Evolutionary conservation across 2,113 vertebrate genomes (phyloP).

Genomic region (Nestor notabilis): DNA sequence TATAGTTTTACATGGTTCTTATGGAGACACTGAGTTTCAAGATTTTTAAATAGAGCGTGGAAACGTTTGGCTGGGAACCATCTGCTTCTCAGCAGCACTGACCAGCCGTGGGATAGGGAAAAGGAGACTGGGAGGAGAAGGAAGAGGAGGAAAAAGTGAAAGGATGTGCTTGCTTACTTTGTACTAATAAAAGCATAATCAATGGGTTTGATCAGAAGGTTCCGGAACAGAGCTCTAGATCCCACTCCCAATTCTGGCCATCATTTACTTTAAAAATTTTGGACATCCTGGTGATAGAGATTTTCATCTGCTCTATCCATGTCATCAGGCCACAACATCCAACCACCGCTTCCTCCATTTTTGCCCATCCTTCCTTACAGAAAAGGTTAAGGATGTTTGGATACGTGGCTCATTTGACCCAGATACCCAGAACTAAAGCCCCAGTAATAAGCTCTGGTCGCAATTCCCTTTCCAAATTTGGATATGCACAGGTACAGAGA

Average conservation of each 20-base stretch:
- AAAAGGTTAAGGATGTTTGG: background rate
- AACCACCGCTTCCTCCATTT: background rate
- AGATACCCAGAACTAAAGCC: background rate
- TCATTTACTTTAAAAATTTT: background rate
- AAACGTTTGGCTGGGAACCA: background rate
- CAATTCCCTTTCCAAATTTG: accelerated
- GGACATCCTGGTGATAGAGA: background rate
- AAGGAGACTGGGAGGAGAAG: background rate
- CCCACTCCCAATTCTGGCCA: background rate
- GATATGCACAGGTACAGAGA: background rate
- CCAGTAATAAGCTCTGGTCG: accelerated
- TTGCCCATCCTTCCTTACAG: background rate
- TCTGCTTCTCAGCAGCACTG: background rate
- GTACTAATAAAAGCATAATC: background rate
- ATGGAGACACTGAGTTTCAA: background rate
- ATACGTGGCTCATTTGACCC: background rate
- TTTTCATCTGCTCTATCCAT: background rate
- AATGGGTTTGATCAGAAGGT: background rate
- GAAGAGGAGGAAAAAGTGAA: background rate
- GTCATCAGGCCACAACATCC: background rate
- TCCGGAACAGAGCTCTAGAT: background rate
- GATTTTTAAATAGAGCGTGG: conserved; percentile 22
- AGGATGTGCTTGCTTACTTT: background rate
- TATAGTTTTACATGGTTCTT: background rate
- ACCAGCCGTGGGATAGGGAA: background rate